phyloP scores from a whole-genome alignment of 2,113 vertebrate species.

The Vulpes ferrilata region DNA sequence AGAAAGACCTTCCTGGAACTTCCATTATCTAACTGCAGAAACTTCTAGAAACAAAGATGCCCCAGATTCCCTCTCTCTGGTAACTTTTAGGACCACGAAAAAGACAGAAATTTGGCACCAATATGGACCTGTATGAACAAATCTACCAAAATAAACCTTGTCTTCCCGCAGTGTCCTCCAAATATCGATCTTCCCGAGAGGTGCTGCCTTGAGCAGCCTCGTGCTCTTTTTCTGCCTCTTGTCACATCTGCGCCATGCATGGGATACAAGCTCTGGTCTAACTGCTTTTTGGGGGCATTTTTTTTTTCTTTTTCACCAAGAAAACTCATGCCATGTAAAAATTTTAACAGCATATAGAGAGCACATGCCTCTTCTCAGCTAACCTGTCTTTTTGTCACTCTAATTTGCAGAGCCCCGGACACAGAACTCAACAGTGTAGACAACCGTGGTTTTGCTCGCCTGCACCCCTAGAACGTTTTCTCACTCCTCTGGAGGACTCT shows the following conservation, averaged over 20 bases:
- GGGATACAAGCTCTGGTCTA: too few species aligned
- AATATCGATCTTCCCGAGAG: not conserved
- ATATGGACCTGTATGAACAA: too few species aligned
- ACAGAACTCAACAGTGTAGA: not conserved
- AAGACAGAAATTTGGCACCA: not conserved
- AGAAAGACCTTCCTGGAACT: not conserved
- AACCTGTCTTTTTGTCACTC: not conserved
- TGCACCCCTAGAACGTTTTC: fast-evolving
- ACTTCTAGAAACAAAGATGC: not conserved
- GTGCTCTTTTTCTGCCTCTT: not conserved
- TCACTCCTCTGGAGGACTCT: fast-evolving
- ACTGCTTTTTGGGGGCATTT: not conserved
- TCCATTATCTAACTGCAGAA: not conserved
- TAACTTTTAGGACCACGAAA: not conserved
- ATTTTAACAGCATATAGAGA: not conserved
- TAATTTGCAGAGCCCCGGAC: not conserved
- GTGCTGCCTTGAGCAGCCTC: not conserved
- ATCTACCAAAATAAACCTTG: not conserved
- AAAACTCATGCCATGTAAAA: not conserved
- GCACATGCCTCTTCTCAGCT: not conserved
- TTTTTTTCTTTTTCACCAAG: not conserved
- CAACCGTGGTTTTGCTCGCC: too few species aligned
- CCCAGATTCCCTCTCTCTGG: not conserved
- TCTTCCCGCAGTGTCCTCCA: not conserved
- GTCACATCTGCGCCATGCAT: not conserved